phyloP scores from a whole-genome alignment of 2,113 vertebrate genomes.

The Peromyscus polionotus region DNA sequence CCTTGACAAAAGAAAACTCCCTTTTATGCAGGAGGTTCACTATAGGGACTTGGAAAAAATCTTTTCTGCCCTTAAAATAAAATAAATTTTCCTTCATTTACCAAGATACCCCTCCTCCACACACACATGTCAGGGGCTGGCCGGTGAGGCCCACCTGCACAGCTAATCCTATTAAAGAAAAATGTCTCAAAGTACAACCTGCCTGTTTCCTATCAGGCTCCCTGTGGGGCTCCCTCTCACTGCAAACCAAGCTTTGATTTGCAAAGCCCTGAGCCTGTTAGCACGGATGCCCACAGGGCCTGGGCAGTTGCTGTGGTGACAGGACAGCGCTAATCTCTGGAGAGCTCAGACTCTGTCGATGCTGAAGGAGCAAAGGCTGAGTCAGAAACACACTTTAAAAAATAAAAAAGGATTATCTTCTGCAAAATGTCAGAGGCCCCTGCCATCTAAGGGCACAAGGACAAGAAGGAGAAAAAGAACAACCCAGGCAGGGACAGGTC shows the following conservation, averaged over 20 bases:
- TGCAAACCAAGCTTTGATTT: slow-evolving; percentile 51
- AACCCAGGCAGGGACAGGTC: background rate
- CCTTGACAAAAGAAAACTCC: slow-evolving; percentile 50
- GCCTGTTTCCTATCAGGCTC: slow-evolving; percentile 63
- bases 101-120: slow-evolving; percentile 1
- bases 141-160: slow-evolving; percentile 7
- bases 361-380: slow-evolving; percentile 73
- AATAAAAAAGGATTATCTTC: slow-evolving; percentile 58
- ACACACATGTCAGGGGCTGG: background rate
- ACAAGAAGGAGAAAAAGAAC: background rate
- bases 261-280: slow-evolving; percentile 55
- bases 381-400: slow-evolving; percentile 72
- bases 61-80: slow-evolving; percentile 44
- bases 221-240: slow-evolving; percentile 24
- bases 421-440: slow-evolving; percentile 73
- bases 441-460: slow-evolving; percentile 46
- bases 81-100: slow-evolving; percentile 60
- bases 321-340: slow-evolving; percentile 71
- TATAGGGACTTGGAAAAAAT: slow-evolving; percentile 33
- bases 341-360: slow-evolving; percentile 69
- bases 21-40: slow-evolving; percentile 54
- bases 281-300: slow-evolving; percentile 63
- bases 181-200: slow-evolving; percentile 12
- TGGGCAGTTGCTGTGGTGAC: slow-evolving; percentile 81
- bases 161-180: slow-evolving; percentile 68